A percentile compares a stretch with the other conserved stretches of the same genome.
These are phyloP conservation scores for Crocodylus rhombifer DNA, from an alignment of 2,797 vertebrate species.

Conservation along the genomic window DNA sequence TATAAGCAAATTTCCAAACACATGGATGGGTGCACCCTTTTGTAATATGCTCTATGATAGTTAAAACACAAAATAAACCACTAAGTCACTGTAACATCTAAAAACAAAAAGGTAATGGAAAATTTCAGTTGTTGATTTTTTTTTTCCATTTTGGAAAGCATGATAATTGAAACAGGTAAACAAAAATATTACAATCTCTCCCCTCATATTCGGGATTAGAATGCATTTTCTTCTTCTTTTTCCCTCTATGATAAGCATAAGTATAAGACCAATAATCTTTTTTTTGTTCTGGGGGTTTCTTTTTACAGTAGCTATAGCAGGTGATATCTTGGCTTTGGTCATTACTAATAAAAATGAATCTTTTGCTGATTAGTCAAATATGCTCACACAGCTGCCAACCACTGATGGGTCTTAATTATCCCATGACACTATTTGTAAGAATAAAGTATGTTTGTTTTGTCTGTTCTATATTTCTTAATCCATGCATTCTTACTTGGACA, in stretches of 20 bases:
- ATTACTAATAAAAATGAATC: background rate
- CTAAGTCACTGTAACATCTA: background rate
- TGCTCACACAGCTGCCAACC: background rate
- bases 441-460: background rate
- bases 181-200: background rate
- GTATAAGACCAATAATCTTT: too few species aligned
- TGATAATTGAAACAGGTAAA: background rate
- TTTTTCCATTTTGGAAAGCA: background rate
- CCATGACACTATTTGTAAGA: background rate
- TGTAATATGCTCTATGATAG: constrained; percentile 3
- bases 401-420: background rate
- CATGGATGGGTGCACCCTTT: background rate
- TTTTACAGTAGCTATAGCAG: background rate
- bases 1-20: constrained; percentile 39
- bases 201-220: background rate
- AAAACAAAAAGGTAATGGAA: background rate
- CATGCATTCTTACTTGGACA: background rate
- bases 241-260: background rate
- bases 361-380: background rate
- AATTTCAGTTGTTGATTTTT: background rate
- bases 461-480: background rate
- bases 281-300: background rate
- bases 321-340: background rate
- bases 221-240: background rate
- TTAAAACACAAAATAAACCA: constrained; percentile 1